These are phyloP conservation scores for Phylloscopus trochiloides DNA, from an alignment of 2,113 vertebrate species.

Conservation along the genomic window DNA sequence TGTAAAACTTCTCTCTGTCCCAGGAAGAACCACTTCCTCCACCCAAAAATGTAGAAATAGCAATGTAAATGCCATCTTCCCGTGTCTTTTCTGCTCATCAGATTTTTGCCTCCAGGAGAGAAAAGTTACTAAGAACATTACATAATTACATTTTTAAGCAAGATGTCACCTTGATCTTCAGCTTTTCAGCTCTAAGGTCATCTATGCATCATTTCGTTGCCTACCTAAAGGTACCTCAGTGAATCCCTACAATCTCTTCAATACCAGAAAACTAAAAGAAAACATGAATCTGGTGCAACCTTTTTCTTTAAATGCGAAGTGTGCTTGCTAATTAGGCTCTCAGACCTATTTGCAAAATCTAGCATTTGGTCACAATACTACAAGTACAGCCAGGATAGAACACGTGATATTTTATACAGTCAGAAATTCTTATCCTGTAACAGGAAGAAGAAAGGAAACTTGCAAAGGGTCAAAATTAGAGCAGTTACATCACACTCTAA, in stretches of 20 bases:
- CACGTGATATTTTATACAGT: not conserved
- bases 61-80: not conserved
- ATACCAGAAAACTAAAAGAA: not conserved
- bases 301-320: not conserved
- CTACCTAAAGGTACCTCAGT: not conserved
- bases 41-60: not conserved
- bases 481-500: not conserved
- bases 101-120: not conserved
- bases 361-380: not conserved
- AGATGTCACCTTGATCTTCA: not conserved
- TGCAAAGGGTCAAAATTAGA: not conserved
- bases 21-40: not conserved
- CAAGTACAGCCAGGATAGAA: not conserved
- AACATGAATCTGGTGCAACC: rapidly evolving
- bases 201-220: not conserved
- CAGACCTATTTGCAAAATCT: not conserved
- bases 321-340: not conserved
- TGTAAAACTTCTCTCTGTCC: not conserved
- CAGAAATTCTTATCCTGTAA: not conserved
- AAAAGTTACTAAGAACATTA: not conserved
- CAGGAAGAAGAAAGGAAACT: not conserved
- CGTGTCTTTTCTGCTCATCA: not conserved
- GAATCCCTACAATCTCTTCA: not conserved
- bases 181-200: not conserved
- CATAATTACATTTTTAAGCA: not conserved